These are phyloP conservation scores for Pelusios castaneus DNA, from an alignment of 2,113 vertebrate species.

Conservation along the genomic window DNA sequence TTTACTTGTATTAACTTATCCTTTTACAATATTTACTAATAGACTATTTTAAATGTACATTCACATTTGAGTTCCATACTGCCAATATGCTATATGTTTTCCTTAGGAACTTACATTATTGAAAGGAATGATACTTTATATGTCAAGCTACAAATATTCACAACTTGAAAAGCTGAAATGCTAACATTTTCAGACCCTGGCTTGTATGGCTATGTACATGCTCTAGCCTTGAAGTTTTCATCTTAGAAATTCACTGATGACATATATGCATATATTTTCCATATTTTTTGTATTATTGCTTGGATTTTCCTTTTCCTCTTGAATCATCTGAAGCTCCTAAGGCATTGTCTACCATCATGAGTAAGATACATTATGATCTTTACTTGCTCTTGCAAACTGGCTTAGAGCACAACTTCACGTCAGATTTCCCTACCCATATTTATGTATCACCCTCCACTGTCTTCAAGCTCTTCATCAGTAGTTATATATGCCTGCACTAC, in stretches of 20 bases:
- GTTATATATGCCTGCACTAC: not conserved
- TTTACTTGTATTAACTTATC: not conserved
- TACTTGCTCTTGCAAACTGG: not conserved
- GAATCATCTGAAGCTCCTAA: not conserved
- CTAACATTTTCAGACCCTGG: not conserved
- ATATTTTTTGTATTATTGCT: not conserved
- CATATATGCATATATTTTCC: not conserved
- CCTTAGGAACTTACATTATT: not conserved
- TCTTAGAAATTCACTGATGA: not conserved
- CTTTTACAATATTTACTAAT: not conserved
- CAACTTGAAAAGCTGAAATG: not conserved
- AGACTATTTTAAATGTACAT: not conserved
- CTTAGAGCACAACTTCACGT: not conserved
- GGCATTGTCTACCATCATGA: not conserved
- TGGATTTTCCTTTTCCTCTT: not conserved
- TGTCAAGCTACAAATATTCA: conserved; percentile 4
- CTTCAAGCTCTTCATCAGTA: not conserved
- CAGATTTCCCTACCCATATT: not conserved
- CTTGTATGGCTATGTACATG: not conserved
- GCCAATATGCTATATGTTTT: not conserved
- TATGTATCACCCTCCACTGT: not conserved
- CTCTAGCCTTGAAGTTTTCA: not conserved
- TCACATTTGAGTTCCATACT: not conserved
- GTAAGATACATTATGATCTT: not conserved
- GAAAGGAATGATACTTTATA: not conserved